Conservation (phyloP, 2,888 invertebrate species). For the Catocala nupta region DNA sequence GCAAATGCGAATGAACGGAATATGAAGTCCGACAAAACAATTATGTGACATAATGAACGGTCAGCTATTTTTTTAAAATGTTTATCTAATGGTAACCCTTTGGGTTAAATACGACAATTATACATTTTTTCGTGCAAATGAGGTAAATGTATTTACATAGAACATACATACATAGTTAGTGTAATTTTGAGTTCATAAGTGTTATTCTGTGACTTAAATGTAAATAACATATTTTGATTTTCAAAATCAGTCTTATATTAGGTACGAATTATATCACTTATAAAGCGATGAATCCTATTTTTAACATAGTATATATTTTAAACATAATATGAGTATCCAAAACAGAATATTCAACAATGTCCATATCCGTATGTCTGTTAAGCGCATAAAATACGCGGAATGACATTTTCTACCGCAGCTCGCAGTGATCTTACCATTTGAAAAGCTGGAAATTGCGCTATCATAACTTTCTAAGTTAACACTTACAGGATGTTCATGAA, state of each 20-base stretch:
- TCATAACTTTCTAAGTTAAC: constrained; percentile 9
- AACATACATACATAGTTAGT: not conserved
- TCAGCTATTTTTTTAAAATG: not conserved
- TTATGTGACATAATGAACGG: not conserved
- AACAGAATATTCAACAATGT: not conserved
- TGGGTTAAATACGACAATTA: not conserved
- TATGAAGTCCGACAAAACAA: constrained; percentile 5
- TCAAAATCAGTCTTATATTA: no score
- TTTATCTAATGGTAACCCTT: no score
- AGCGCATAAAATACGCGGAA: constrained; percentile 3
- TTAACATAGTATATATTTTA: no score
- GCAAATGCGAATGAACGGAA: constrained; percentile 12
- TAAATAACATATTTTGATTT: no score
- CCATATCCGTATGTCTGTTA: not conserved
- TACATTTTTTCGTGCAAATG: not conserved
- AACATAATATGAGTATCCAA: no score
- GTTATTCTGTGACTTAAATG: no score
- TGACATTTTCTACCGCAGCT: constrained; percentile 3
- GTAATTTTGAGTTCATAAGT: not conserved
- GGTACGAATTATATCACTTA: no score
- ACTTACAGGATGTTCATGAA: not conserved
- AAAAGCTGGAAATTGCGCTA: constrained; percentile 10
- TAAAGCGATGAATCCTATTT: no score
- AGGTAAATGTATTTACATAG: not conserved
- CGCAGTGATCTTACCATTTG: not conserved